phyloP scores from a whole-genome alignment of 2,888 invertebrate species.

The Xestia sexstrigata region DNA sequence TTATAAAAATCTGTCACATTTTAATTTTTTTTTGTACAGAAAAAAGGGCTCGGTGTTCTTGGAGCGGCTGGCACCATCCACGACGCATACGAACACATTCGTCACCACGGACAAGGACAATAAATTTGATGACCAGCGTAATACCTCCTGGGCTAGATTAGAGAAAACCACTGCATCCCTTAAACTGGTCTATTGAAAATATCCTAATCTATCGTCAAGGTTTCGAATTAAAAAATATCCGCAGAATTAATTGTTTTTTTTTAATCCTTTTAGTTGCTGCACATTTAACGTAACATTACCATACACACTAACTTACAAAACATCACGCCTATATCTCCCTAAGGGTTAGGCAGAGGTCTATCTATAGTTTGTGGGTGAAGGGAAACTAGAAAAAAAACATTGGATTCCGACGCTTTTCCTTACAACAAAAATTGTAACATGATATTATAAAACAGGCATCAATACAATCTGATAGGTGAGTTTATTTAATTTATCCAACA shows the following conservation, averaged over 20 bases:
- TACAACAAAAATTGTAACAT: neutral
- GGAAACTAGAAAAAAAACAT: neutral
- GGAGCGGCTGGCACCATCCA: slow-evolving; percentile 19
- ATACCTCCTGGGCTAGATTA: neutral
- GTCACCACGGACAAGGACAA: slow-evolving; percentile 1
- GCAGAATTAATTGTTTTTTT: neutral
- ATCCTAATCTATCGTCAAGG: too few relatives aligned
- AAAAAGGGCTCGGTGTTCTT: slow-evolving; percentile 23
- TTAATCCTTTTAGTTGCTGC: neutral
- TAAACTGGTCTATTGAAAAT: too few relatives aligned
- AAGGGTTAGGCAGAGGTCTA: neutral
- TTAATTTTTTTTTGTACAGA: slow-evolving; percentile 8
- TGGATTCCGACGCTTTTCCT: neutral
- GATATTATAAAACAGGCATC: slow-evolving; percentile 4
- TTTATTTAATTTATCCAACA: slow-evolving; percentile 31
- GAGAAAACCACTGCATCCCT: neutral
- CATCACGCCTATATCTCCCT: neutral
- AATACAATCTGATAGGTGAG: slow-evolving; percentile 10
- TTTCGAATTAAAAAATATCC: too few relatives aligned
- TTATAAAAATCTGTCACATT: neutral
- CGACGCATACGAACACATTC: slow-evolving; percentile 26
- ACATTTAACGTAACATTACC: neutral
- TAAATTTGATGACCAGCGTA: neutral
- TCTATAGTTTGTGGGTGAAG: neutral
- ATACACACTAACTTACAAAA: neutral